Conservation (phyloP, 2,797 vertebrate species). For the Florisuga fusca region DNA sequence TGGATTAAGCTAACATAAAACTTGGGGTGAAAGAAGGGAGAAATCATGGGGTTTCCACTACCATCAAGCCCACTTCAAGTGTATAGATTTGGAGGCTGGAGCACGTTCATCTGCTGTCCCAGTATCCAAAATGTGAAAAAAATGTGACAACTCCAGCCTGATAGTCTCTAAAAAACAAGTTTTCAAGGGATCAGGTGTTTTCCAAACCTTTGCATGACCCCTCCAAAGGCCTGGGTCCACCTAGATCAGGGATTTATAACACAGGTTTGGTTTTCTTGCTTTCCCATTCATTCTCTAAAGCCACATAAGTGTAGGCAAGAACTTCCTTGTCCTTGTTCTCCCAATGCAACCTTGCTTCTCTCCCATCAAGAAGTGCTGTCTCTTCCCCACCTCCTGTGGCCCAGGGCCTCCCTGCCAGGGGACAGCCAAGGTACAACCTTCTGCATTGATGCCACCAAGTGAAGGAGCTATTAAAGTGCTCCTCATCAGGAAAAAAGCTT, state of each 20-base stretch:
- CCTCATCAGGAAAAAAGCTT: not conserved
- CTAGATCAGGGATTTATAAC: not conserved
- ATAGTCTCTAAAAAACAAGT: not conserved
- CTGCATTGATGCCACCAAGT: not conserved
- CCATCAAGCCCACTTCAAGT: not conserved
- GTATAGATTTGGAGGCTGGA: not conserved
- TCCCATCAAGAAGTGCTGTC: not conserved
- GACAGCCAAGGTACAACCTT: not conserved
- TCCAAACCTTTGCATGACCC: not conserved
- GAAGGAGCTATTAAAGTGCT: not conserved
- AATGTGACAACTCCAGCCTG: not conserved
- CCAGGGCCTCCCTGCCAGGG: not conserved
- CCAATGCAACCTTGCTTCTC: not conserved
- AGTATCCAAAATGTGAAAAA: not conserved
- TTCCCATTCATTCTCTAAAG: not conserved
- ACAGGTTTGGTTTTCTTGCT: not conserved
- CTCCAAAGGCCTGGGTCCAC: not conserved
- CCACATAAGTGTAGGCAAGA: rapidly evolving
- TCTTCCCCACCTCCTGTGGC: not conserved
- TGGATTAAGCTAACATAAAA: not conserved
- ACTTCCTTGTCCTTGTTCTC: not conserved
- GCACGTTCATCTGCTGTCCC: not conserved
- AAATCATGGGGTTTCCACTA: not conserved
- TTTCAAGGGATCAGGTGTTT: not conserved
- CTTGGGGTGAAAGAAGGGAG: not conserved